Evolutionary conservation across 1,140 invertebrate genomes (phyloP), one percentile per base, ranked within the genome.

Genomic region (Drosophila mauritiana): DNA sequence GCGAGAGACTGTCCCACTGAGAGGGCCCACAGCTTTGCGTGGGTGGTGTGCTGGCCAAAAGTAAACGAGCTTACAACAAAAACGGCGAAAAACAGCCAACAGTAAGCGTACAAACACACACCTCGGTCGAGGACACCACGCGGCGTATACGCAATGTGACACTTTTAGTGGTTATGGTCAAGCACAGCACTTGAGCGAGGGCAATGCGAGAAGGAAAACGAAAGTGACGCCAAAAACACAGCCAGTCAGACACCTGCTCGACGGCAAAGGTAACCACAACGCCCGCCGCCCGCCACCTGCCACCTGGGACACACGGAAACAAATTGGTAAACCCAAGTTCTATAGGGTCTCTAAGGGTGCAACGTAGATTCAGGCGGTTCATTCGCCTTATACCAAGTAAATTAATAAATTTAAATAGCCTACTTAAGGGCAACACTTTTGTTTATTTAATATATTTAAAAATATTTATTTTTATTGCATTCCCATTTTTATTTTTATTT

Each of bases 81-180:
- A 22, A 53, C 51, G 7, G 12, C 22, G 25, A 48, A 63, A 49
- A 34, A 65, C 59, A 65, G 48, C 20, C 53, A 62, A 62, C 53
- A 62, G 52, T 17, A 61, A 39, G 40, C 40, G 68, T 34, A 70
- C 39, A 54, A 45, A 58, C 54, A 51, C 67, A 51, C 67, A 36
- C 53, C 68, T 56, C 48, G 75, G 56, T 73, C 84, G 83, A 89
- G 83, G 84, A 84, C 83, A 78, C 78, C 80, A 88, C 84, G 80
- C 84, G 83, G 84, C 80, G 76, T 89, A 84, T 88, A 88, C 80
- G 85, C 84, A 88, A 89, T 88, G 84, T 88, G 84, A 88, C 84
- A 88, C 65, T 69, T 88, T 89, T 88, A 88, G 77, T 88, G 84
- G 84, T 88, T 88, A 88, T 88, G 84, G 84, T 88, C 84, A 88